These are phyloP conservation scores for Chinchilla lanigera DNA, from an alignment of 2,113 vertebrate genomes.

Conservation along the genomic window DNA sequence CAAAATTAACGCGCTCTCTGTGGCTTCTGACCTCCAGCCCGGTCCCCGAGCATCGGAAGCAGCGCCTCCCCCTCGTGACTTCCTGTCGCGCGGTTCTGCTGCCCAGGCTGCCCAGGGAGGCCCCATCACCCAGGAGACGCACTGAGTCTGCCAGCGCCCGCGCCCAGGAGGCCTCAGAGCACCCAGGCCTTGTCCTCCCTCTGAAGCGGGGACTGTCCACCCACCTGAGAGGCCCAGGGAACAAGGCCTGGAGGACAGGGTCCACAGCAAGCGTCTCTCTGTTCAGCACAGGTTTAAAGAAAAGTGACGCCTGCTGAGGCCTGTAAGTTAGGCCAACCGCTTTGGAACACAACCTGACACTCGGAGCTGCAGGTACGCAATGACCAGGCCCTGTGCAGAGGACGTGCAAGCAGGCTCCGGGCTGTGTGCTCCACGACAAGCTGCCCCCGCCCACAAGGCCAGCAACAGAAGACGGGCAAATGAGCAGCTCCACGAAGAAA, in stretches of 20 bases:
- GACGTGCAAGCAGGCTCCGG: neutral
- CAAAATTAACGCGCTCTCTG: constrained; percentile 45
- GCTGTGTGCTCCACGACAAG: neutral
- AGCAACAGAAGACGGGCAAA: neutral
- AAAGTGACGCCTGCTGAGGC: neutral
- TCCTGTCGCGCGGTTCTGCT: neutral
- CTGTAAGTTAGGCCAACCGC: neutral
- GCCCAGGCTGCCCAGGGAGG: neutral
- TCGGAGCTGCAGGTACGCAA: neutral
- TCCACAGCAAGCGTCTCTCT: neutral
- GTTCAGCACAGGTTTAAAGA: neutral
- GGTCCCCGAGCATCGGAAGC: neutral
- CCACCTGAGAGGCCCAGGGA: neutral
- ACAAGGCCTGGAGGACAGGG: neutral
- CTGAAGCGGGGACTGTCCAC: neutral
- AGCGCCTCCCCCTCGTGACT: neutral
- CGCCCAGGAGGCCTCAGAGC: neutral
- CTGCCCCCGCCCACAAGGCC: neutral
- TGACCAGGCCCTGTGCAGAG: neutral
- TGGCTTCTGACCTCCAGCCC: neutral
- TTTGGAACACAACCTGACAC: neutral
- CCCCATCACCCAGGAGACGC: neutral
- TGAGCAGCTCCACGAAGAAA: neutral
- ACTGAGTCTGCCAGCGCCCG: neutral
- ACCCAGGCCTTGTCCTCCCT: neutral